phyloP scores from a whole-genome alignment of 92 coral and sea anemone species.

The Pocillopora grandis region DNA sequence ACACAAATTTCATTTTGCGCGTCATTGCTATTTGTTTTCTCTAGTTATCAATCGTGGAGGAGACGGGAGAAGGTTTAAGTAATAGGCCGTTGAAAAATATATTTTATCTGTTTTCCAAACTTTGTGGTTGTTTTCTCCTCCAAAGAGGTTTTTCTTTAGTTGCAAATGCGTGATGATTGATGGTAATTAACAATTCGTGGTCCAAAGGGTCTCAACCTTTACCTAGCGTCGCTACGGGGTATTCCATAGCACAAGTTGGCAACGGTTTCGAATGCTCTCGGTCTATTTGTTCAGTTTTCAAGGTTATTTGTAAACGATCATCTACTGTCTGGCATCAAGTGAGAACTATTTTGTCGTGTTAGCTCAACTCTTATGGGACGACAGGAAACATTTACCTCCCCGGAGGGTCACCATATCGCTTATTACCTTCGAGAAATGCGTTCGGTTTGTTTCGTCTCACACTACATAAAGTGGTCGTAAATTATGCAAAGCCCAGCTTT shows the following conservation, averaged over 20 bases:
- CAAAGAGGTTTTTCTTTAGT: constrained; percentile 18
- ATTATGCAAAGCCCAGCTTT: constrained; percentile 34
- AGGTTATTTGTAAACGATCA: background rate
- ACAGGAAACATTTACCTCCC: background rate
- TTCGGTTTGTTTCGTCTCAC: constrained; percentile 30
- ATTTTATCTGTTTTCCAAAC: background rate
- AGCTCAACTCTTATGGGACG: background rate
- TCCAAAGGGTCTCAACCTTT: background rate
- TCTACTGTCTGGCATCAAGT: background rate
- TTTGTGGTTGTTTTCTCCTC: constrained; percentile 17
- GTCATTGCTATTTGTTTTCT: constrained; percentile 5
- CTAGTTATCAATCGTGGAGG: background rate
- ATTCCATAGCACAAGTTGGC: constrained; percentile 9
- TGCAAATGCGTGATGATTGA: constrained; percentile 49
- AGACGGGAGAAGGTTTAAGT: constrained; percentile 8
- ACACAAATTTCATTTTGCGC: constrained; percentile 25
- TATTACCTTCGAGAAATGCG: constrained; percentile 23
- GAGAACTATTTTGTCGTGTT: background rate
- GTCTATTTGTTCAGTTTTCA: background rate
- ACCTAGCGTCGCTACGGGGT: constrained; percentile 19
- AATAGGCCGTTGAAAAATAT: background rate
- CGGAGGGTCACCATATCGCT: constrained; percentile 5
- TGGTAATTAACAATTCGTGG: constrained; percentile 41
- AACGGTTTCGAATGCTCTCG: constrained; percentile 10
- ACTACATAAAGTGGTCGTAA: constrained; percentile 11